These are phyloP conservation scores for Glaucidium brasilianum DNA, from an alignment of 2,113 vertebrate species.

Conservation along the genomic window DNA sequence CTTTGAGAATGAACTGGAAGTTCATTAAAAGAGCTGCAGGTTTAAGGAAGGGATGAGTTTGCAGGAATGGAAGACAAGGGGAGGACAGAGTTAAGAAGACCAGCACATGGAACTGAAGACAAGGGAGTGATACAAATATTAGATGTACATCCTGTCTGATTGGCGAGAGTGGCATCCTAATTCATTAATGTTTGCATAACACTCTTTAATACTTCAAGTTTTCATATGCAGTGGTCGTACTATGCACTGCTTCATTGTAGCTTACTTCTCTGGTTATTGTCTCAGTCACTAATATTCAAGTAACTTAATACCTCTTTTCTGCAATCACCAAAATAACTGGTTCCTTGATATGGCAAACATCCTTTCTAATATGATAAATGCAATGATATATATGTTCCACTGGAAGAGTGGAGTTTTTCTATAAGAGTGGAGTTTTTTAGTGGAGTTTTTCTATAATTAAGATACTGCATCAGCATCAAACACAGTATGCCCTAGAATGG, in stretches of 20 bases:
- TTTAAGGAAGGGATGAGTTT: background rate
- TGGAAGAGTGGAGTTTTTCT: background rate
- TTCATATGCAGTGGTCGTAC: fast-evolving
- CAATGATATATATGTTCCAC: background rate
- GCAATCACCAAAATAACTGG: background rate
- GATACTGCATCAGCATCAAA: background rate
- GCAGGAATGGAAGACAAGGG: background rate
- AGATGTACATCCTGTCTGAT: background rate
- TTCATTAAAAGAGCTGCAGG: background rate
- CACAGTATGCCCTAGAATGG: background rate
- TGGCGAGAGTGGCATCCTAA: background rate
- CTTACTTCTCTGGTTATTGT: background rate
- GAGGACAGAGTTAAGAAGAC: background rate
- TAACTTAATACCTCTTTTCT: background rate
- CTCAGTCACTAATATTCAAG: background rate
- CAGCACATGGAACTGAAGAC: background rate
- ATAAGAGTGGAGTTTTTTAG: background rate
- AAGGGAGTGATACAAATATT: background rate
- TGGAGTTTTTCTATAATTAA: background rate
- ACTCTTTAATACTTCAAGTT: background rate
- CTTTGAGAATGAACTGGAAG: background rate
- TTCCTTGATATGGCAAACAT: background rate
- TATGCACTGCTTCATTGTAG: background rate
- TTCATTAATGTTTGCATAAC: background rate
- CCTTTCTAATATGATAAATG: background rate